Base-by-base conservation (phyloP, 1,140 invertebrate species). In the Drosophila pectinifera region DNA sequence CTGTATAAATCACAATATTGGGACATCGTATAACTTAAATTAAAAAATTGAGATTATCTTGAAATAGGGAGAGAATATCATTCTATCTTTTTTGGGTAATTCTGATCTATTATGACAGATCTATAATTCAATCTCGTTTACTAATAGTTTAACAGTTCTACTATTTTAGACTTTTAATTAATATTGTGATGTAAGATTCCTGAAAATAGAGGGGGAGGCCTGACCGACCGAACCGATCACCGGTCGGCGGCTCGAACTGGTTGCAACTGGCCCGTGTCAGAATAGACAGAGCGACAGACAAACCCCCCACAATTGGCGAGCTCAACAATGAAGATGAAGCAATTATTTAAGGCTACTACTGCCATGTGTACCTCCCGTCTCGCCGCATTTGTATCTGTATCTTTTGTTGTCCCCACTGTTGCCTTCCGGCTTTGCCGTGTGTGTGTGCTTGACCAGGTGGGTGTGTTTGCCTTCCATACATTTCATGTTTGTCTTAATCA, bases 131-230 rank as follows among this genome's bases (percentile, higher is more conserved):
- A n/a, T n/a, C 13, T 14, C 10, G n/a, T 39, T 61, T 39, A 0
- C 24, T 62, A n/a, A n/a, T n/a, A n/a, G n/a, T n/a, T n/a, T n/a
- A n/a, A n/a, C n/a, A n/a, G n/a, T n/a, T n/a, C n/a, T n/a, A n/a
- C 8, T 55, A 41, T 59, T 31, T 10, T 24, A 10, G 61, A 45
- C 51, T 64, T 42, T 83, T 67, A 83, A 67, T 79, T 64, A 78
- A 73, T 73, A 62, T 64, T 53, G 53, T 84, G 82, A 84, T 80
- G 77, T 77, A 79, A 83, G 76, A 65, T 51, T 67, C 39, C 59
- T 68, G 6, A 51, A 51, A 51, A 10, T 34, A 26, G 7, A 14
- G 59, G 14, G 58, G 28, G 26, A 43, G 41, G 49, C 57, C 48
- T 51, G 28, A 51, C 16, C 13, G 7, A 31, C 10, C 26, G 26